A percentile compares a stretch with the other conserved stretches of the same genome.
These are phyloP conservation scores for Erebia palarica DNA, from an alignment of 2,888 invertebrate species.

Conservation along the genomic window DNA sequence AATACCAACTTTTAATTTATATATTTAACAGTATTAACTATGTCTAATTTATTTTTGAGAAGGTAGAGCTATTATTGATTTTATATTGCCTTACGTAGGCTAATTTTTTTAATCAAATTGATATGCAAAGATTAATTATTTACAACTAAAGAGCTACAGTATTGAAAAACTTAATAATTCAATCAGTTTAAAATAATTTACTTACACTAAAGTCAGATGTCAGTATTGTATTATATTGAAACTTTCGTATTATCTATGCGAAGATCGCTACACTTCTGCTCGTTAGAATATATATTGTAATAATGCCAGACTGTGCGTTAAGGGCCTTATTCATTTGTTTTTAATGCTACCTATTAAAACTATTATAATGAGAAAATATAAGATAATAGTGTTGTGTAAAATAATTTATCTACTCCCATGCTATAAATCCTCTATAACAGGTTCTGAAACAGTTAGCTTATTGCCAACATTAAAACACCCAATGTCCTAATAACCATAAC, in stretches of 20 bases:
- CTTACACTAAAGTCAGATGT: background rate
- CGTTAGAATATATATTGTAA: background rate
- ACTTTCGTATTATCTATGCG: constrained; percentile 17
- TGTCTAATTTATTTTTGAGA: background rate
- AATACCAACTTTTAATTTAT: background rate
- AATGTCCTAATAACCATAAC: too few species aligned
- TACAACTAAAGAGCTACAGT: background rate
- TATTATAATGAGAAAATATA: too few species aligned
- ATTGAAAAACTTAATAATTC: background rate
- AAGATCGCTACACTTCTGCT: constrained; percentile 23
- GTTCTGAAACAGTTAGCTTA: too few species aligned
- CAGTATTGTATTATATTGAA: background rate
- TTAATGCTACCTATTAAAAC: background rate
- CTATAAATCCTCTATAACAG: too few species aligned
- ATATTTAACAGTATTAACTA: background rate
- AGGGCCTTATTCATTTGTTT: constrained; percentile 19
- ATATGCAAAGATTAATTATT: background rate
- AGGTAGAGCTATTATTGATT: background rate
- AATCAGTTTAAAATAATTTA: background rate
- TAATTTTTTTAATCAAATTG: background rate
- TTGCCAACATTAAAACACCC: too few species aligned
- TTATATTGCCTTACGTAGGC: background rate
- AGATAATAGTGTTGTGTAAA: too few species aligned
- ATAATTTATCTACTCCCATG: too few species aligned
- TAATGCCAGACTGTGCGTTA: constrained; percentile 1